A percentile compares a stretch with the other conserved stretches of the same genome.
Evolutionary conservation across 1,140 invertebrate genomes (phyloP).

Genomic region (Dendroctonus valens): DNA sequence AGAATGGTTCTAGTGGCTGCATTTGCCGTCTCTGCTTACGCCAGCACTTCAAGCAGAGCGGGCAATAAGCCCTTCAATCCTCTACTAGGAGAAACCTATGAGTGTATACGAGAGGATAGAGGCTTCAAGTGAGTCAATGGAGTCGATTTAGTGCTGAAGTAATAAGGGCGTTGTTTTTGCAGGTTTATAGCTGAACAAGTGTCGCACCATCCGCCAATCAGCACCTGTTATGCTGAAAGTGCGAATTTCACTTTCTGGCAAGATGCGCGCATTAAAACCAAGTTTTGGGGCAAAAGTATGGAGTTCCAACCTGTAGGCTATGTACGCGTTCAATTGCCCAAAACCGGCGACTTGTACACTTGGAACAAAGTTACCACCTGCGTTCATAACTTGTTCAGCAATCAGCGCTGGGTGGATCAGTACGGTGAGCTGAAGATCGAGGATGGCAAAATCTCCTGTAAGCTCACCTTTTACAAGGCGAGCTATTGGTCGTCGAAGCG

Average conservation of each 20-base stretch:
- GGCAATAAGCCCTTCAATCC: slow-evolving; percentile 90
- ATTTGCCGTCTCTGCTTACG: slow-evolving; percentile 82
- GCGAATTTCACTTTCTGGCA: slow-evolving; percentile 78
- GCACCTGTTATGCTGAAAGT: slow-evolving; percentile 78
- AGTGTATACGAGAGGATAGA: slow-evolving; percentile 74
- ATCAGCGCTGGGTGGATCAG: slow-evolving; percentile 82
- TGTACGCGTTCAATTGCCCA: slow-evolving; percentile 55
- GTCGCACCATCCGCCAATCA: slow-evolving; percentile 83
- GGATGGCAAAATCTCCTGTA: slow-evolving; percentile 66
- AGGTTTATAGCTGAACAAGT: slow-evolving; percentile 64
- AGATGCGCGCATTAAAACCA: slow-evolving; percentile 78
- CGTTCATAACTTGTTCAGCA: slow-evolving; percentile 81
- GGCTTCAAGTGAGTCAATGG: slow-evolving; percentile 58
- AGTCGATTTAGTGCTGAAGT: not conserved
- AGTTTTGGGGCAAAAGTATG: slow-evolving; percentile 91
- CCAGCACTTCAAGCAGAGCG: slow-evolving; percentile 72
- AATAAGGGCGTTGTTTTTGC: slow-evolving; percentile 1
- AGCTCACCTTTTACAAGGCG: slow-evolving; percentile 80
- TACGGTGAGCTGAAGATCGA: slow-evolving; percentile 79
- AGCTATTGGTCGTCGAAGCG: slow-evolving; percentile 77
- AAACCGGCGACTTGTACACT: slow-evolving; percentile 66
- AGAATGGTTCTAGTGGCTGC: slow-evolving; percentile 75
- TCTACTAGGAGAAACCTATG: slow-evolving; percentile 81
- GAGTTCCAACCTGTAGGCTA: slow-evolving; percentile 79
- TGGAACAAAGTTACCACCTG: slow-evolving; percentile 90